Evolutionary conservation across 2,888 invertebrate genomes (phyloP).

Genomic region (Mimumesa dahlbomi): DNA sequence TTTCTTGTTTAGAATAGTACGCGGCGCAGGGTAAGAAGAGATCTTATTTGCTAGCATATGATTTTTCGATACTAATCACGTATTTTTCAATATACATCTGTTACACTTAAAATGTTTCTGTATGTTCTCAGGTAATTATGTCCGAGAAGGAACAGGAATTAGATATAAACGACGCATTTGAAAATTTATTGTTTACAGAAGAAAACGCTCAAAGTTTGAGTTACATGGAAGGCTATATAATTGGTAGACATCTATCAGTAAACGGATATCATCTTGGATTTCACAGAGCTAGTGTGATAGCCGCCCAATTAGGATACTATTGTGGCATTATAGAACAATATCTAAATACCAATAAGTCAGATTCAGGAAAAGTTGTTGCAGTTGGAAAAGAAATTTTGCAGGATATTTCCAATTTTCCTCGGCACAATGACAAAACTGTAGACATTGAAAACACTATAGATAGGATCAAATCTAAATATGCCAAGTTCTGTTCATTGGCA

Average conservation of each 20-base stretch:
- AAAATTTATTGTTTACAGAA: constrained; percentile 87
- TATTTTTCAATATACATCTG: no score
- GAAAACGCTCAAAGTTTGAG: constrained; percentile 84
- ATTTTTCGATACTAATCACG: no score
- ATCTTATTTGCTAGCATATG: no score
- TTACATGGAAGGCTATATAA: constrained; percentile 86
- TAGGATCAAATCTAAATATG: constrained; percentile 86
- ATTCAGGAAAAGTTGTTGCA: constrained; percentile 82
- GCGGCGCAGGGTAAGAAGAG: no score
- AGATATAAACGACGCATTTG: constrained; percentile 89
- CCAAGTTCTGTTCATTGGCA: constrained; percentile 85
- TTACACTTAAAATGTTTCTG: no score
- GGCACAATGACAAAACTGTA: constrained; percentile 83
- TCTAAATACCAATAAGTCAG: constrained; percentile 68
- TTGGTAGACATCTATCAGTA: constrained; percentile 82
- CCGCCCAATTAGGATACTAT: constrained; percentile 89
- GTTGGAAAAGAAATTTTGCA: constrained; percentile 83
- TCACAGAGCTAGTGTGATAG: constrained; percentile 88
- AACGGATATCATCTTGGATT: constrained; percentile 89
- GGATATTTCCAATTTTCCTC: constrained; percentile 85
- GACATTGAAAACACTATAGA: constrained; percentile 85
- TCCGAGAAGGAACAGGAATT: constrained; percentile 64
- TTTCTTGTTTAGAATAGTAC: no score
- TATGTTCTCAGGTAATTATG: constrained; percentile 34
- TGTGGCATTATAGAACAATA: constrained; percentile 83